A percentile compares a stretch with the other conserved stretches of the same genome.
phyloP scores from a whole-genome alignment of 2,113 vertebrate genomes.

The Rafetus swinhoei region DNA sequence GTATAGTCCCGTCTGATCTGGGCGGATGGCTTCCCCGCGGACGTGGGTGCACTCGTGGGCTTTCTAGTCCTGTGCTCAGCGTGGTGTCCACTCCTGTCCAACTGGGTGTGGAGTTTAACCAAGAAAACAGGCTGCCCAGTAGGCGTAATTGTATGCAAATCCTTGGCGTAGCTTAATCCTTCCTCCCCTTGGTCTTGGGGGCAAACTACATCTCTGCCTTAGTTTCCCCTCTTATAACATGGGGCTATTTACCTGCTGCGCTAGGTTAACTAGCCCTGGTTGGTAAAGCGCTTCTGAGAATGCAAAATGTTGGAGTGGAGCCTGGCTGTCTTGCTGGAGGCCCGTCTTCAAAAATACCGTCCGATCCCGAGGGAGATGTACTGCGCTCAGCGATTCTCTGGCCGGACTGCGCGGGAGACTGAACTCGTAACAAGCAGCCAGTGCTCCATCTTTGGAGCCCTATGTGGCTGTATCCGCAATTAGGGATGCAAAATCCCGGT shows the following conservation, averaged over 20 bases:
- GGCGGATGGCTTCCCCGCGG: accelerated
- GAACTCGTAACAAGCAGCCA: background rate
- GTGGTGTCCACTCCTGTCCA: background rate
- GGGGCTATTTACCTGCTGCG: background rate
- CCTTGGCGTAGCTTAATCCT: accelerated
- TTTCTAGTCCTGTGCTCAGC: background rate
- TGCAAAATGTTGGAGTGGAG: accelerated
- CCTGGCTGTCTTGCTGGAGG: accelerated
- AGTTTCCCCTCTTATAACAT: background rate
- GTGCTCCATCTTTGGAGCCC: too few species aligned
- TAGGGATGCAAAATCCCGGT: too few species aligned
- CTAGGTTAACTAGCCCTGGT: too few species aligned
- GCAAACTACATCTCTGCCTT: accelerated
- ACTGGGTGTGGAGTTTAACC: too few species aligned
- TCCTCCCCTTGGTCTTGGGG: background rate
- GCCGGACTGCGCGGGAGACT: too few species aligned
- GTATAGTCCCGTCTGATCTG: accelerated
- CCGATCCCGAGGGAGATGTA: too few species aligned
- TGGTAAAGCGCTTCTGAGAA: accelerated
- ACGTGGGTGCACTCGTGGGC: background rate
- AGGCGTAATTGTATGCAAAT: background rate
- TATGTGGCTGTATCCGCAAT: too few species aligned
- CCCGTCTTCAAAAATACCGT: background rate
- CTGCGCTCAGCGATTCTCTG: too few species aligned
- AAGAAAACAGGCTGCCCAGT: background rate